A percentile compares a stretch with the other conserved stretches of the same genome.
Conservation (phyloP, 2,888 invertebrate genomes). For the Brachynemurus nebulosus region DNA sequence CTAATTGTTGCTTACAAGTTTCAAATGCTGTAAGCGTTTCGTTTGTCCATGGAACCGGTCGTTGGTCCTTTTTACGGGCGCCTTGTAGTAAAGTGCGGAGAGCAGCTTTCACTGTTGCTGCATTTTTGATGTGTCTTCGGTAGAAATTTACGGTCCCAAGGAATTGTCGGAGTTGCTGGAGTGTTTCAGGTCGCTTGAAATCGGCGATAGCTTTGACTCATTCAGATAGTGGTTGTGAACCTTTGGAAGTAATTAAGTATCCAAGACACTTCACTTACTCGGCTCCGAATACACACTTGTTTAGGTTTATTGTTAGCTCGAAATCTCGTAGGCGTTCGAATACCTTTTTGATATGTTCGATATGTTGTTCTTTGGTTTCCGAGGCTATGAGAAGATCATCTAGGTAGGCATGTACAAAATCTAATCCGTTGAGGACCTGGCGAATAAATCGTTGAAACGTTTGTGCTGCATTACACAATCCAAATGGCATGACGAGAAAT, state of each 20-base stretch:
- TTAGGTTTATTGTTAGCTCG: background rate
- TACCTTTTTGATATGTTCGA: background rate
- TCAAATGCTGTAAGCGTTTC: slow-evolving; percentile 12
- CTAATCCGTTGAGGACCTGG: slow-evolving; percentile 6
- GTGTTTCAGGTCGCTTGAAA: slow-evolving; percentile 20
- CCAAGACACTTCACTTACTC: slow-evolving; percentile 14
- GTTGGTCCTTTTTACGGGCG: slow-evolving; percentile 7
- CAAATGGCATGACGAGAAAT: too few relatives aligned
- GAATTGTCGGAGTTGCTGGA: slow-evolving; percentile 21
- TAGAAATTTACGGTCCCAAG: background rate
- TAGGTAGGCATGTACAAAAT: too few relatives aligned
- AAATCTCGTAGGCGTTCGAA: background rate
- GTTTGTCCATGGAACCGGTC: too few relatives aligned
- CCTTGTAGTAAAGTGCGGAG: too few relatives aligned
- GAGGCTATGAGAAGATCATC: too few relatives aligned
- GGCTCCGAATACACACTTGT: slow-evolving; percentile 14
- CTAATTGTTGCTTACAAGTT: slow-evolving; percentile 4
- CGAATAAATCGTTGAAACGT: too few relatives aligned
- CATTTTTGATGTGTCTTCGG: background rate
- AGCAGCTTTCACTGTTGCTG: slow-evolving; percentile 2
- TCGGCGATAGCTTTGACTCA: slow-evolving; percentile 14
- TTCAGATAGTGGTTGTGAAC: slow-evolving; percentile 13
- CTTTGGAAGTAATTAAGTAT: slow-evolving; percentile 10
- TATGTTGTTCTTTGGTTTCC: too few relatives aligned
- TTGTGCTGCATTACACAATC: too few relatives aligned